These are phyloP conservation scores for Enoplosus armatus DNA, from an alignment of 2,797 vertebrate species.

Conservation along the genomic window DNA sequence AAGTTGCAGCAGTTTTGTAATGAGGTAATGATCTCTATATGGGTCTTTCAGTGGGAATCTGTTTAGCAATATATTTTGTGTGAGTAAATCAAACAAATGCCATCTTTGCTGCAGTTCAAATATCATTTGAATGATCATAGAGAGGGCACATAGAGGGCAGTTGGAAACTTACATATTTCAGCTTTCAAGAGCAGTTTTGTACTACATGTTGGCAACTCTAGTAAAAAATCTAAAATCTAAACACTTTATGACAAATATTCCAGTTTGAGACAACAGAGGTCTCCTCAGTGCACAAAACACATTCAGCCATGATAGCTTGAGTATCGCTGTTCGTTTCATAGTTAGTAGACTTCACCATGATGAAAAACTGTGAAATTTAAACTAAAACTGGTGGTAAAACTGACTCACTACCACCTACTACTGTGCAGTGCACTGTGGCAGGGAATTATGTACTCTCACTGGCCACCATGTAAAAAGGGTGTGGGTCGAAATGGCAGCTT, in stretches of 20 bases:
- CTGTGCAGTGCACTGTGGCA: slow-evolving; percentile 8
- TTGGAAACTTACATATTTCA: background rate
- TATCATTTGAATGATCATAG: background rate
- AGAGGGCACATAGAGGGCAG: background rate
- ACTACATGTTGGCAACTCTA: background rate
- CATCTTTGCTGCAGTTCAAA: background rate
- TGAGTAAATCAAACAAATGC: background rate
- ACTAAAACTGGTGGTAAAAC: slow-evolving; percentile 13
- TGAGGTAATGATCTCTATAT: background rate
- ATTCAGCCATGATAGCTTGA: background rate
- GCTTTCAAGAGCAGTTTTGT: slow-evolving; percentile 1
- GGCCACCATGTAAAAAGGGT: slow-evolving; percentile 25
- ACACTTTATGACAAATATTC: background rate
- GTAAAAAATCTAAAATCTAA: no score
- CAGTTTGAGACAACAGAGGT: no score
- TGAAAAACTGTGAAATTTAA: background rate
- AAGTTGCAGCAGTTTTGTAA: background rate
- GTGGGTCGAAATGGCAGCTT: slow-evolving; percentile 23
- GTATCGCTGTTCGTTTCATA: background rate
- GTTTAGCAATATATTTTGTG: background rate
- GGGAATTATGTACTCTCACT: slow-evolving; percentile 19
- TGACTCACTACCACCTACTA: slow-evolving; percentile 14
- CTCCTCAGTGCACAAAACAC: background rate
- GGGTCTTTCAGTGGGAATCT: background rate
- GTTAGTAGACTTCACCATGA: background rate